These are phyloP conservation scores for Illadopsis cleaveri DNA, from an alignment of 2,113 vertebrate species.

Conservation along the genomic window DNA sequence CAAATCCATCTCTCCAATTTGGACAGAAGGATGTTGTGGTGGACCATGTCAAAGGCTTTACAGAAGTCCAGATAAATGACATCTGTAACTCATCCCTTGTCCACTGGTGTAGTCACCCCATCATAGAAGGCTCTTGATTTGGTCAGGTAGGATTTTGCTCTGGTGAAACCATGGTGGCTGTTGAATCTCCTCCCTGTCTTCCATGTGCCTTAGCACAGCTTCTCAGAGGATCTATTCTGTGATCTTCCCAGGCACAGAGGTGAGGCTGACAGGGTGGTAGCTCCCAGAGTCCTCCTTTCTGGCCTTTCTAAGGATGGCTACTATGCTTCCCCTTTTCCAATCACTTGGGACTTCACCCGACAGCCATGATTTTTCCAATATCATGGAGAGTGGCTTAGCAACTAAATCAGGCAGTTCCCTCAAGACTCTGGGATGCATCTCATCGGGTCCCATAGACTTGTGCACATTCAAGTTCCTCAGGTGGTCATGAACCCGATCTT, in stretches of 20 bases:
- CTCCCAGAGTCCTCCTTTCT: not conserved
- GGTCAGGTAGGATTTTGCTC: not conserved
- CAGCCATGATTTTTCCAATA: not conserved
- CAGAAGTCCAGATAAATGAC: not conserved
- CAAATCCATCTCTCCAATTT: not conserved
- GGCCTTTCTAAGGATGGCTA: not conserved
- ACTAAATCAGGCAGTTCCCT: not conserved
- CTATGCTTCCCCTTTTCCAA: not conserved
- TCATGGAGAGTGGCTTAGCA: not conserved
- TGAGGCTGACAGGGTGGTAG: not conserved
- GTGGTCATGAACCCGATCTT: rapidly evolving
- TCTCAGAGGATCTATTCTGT: not conserved
- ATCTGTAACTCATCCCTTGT: not conserved
- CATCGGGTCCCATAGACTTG: too few relatives aligned
- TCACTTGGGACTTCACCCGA: not conserved
- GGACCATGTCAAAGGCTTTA: not conserved
- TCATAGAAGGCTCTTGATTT: not conserved
- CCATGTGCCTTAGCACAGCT: not conserved
- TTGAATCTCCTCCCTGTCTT: not conserved
- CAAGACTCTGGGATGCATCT: not conserved
- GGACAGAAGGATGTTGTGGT: not conserved
- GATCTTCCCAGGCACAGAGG: not conserved
- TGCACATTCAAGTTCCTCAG: not conserved
- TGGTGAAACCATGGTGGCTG: not conserved
- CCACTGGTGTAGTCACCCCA: not conserved